Percentiles rank a stretch among this genome's conserved stretches.
phyloP scores from a whole-genome alignment of 2,888 invertebrate genomes.

The Sinelater perroti region DNA sequence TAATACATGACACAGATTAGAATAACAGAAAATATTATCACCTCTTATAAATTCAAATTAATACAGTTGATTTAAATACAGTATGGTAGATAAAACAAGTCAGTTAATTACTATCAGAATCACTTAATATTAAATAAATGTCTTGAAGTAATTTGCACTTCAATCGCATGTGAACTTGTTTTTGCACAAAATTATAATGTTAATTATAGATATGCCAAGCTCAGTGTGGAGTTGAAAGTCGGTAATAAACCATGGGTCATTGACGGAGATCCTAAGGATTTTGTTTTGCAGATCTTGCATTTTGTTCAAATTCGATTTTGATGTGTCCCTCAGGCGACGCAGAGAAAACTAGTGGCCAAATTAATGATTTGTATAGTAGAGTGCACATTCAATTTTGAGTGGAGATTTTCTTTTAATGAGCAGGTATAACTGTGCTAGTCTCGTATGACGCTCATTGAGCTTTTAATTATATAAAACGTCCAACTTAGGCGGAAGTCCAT shows the following conservation, averaged over 20 bases:
- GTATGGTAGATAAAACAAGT: conserved; percentile 5
- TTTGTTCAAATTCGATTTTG: conserved; percentile 7
- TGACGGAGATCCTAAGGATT: conserved; percentile 2
- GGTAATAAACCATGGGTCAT: conserved; percentile 5
- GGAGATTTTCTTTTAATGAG: too few species aligned
- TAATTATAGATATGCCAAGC: background rate
- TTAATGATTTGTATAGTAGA: too few species aligned
- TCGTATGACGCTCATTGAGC: too few species aligned
- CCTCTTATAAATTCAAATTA: conserved; percentile 6
- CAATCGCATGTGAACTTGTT: conserved; percentile 5
- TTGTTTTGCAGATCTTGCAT: conserved; percentile 6
- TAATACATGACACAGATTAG: conserved; percentile 5
- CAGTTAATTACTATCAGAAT: conserved; percentile 3
- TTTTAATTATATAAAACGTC: too few species aligned
- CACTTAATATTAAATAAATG: conserved; percentile 9
- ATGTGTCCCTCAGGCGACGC: conserved; percentile 5
- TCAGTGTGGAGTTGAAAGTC: conserved; percentile 1
- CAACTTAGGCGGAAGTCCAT: too few species aligned
- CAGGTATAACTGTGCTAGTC: too few species aligned
- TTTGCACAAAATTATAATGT: conserved; percentile 4
- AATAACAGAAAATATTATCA: conserved; percentile 10
- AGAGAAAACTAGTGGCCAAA: conserved; percentile 2
- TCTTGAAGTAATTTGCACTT: conserved; percentile 8
- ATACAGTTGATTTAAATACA: conserved; percentile 6
- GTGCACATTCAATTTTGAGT: too few species aligned